Evolutionary conservation across 2,797 vertebrate genomes (phyloP).

Genomic region (Lycodopsis pacificus): DNA sequence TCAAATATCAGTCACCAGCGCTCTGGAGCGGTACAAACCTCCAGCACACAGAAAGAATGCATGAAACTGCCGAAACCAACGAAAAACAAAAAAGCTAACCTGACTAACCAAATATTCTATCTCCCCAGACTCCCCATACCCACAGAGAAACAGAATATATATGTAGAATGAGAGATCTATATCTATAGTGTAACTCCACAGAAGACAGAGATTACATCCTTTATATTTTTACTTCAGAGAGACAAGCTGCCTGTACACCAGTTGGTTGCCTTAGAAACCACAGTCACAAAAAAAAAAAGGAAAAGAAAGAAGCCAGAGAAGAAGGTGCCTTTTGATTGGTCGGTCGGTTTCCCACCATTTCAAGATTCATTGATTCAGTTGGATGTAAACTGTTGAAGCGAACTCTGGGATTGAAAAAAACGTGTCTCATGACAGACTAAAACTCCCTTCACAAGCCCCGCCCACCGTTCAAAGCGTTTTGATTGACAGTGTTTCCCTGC

Average conservation of each 20-base stretch:
- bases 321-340: conserved; percentile 87
- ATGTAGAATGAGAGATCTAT: conserved; percentile 77
- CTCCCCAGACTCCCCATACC: conserved; percentile 61
- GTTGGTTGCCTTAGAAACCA: conserved; percentile 88
- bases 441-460: conserved; percentile 12
- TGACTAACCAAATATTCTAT: conserved; percentile 85
- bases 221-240: conserved; percentile 85
- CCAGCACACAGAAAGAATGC: conserved; percentile 76
- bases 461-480: conserved; percentile 54
- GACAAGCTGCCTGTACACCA: conserved; percentile 85
- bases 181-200: conserved; percentile 78
- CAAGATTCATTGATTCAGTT: conserved; percentile 76
- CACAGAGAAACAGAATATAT: conserved; percentile 77
- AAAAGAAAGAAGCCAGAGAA: conserved; percentile 74
- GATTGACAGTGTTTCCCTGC: conserved; percentile 79
- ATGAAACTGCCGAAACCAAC: conserved; percentile 77
- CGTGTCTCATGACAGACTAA: conserved; percentile 58
- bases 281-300: conserved; percentile 74
- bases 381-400: conserved; percentile 74
- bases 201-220: conserved; percentile 81
- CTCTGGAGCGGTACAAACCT: conserved; percentile 61
- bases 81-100: conserved; percentile 72
- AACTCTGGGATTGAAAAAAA: conserved; percentile 78
- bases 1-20: conserved; percentile 66
- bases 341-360: conserved; percentile 79